These are phyloP conservation scores for Drosophila stalkeri DNA, from an alignment of 2,888 invertebrate species.

Conservation along the genomic window DNA sequence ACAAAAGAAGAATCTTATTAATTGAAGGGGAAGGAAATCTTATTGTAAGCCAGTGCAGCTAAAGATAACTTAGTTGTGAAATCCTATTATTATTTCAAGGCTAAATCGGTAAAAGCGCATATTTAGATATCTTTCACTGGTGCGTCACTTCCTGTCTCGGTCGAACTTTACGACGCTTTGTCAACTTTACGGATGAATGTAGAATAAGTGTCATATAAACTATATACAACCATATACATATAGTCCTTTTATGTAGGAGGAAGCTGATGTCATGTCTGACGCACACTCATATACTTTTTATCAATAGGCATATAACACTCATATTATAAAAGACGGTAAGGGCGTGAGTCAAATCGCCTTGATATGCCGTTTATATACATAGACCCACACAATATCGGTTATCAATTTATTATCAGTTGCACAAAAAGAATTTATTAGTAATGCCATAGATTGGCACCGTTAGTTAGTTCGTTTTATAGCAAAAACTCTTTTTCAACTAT, in stretches of 20 bases:
- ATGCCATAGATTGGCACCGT: slow-evolving; percentile 39
- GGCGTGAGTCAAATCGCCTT: slow-evolving; percentile 61
- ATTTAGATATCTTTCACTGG: not conserved
- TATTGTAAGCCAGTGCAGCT: not conserved
- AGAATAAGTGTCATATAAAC: slow-evolving; percentile 20
- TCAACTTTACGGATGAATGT: slow-evolving; percentile 11
- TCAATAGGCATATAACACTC: slow-evolving; percentile 38
- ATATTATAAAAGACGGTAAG: slow-evolving; percentile 42
- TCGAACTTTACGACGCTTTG: slow-evolving; percentile 23
- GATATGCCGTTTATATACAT: slow-evolving; percentile 30
- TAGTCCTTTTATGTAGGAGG: not conserved
- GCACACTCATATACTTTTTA: slow-evolving; percentile 47
- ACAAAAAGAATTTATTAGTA: slow-evolving; percentile 43
- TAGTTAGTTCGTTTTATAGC: slow-evolving; percentile 30
- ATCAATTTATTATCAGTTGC: slow-evolving; percentile 63
- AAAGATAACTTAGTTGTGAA: not conserved
- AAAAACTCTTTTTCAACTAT: slow-evolving; percentile 31
- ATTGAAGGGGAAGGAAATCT: too few species aligned
- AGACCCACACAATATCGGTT: slow-evolving; percentile 47
- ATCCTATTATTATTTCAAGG: not conserved
- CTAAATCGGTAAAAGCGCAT: not conserved
- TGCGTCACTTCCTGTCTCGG: slow-evolving; percentile 50
- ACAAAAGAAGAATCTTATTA: too few species aligned
- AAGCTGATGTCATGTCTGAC: slow-evolving; percentile 60
- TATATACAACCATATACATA: not conserved